These are phyloP conservation scores for Pituophis catenifer DNA, from an alignment of 2,113 vertebrate species.

Conservation along the genomic window DNA sequence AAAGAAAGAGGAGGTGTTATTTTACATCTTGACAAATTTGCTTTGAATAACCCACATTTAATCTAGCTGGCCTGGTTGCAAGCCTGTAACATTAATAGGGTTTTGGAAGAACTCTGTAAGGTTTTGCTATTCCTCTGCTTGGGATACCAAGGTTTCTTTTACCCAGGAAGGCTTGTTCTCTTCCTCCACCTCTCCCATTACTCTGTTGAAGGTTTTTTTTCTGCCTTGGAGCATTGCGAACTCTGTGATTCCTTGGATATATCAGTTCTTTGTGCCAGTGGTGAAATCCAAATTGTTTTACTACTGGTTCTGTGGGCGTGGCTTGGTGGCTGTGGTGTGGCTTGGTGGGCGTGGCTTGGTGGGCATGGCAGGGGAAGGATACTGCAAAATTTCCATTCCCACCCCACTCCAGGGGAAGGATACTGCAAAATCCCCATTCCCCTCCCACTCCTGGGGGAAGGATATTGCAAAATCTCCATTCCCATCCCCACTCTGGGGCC, in stretches of 20 bases:
- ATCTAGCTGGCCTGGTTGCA: neutral
- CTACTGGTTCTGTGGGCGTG: too few relatives aligned
- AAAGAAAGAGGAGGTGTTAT: neutral
- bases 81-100: neutral
- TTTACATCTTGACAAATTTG: neutral
- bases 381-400: too few relatives aligned
- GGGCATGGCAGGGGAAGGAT: too few relatives aligned
- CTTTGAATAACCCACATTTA: neutral
- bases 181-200: neutral
- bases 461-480: too few relatives aligned
- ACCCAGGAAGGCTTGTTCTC: neutral
- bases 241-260: neutral
- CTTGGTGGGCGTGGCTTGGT: too few relatives aligned
- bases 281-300: too few relatives aligned
- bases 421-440: too few relatives aligned
- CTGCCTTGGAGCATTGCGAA: neutral
- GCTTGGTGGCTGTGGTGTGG: too few relatives aligned
- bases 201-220: neutral
- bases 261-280: neutral
- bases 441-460: too few relatives aligned
- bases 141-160: neutral
- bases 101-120: neutral
- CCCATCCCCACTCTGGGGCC: too few relatives aligned
- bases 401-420: too few relatives aligned
- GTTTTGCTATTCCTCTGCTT: accelerated